Evolutionary conservation across 2,113 vertebrate species (phyloP), one percentile per base, ranked within the genome.

Genomic region (Saiga tatarica): DNA sequence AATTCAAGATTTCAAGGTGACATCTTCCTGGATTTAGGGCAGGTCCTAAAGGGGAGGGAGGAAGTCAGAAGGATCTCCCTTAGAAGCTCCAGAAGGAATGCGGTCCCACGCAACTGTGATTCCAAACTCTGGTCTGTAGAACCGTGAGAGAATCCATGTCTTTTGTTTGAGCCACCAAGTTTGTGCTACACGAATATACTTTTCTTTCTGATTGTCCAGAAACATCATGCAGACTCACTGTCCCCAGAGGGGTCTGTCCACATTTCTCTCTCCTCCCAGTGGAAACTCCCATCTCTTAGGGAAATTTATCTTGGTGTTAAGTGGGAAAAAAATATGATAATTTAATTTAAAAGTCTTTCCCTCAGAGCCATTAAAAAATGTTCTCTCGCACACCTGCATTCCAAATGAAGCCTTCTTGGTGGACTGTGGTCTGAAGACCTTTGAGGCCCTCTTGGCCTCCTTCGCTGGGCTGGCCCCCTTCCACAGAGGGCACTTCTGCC

Each of bases 301-400:
- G 55, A 89, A 78, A 95, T 57, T 53, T 81, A 89, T 53, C 50
- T 52, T 28, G 26, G 87, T 55, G 39, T 78, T 88, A 78, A 91
- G 67, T 86, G 83, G 89, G 3, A 30, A 39, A 33, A 59, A 79
- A 55, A n/a, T 52, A 84, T 17, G 86, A 89, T 91, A 82, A 78
- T 83, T 96, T 97, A 82, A 50, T 93, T 67, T 50, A 42, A 76
- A 95, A 83, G 45, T 76, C 67, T 78, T 88, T 94, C 39, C 83
- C 78, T 95, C 55, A 19, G 67, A 91, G 71, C 83, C 53, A 85
- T 91, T 97, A 89, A 95, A 93, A 91, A 95, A 78, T 21, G 36
- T 96, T 36, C 78, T 87, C 87, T 96, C n/a, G 19, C 74, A 92
- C 78, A 76, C 67, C 79, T 79, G 71, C 47, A 47, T 78, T 86